Base-by-base conservation (phyloP, 2,797 vertebrate genomes). In the Platyrinchus mystaceus region DNA sequence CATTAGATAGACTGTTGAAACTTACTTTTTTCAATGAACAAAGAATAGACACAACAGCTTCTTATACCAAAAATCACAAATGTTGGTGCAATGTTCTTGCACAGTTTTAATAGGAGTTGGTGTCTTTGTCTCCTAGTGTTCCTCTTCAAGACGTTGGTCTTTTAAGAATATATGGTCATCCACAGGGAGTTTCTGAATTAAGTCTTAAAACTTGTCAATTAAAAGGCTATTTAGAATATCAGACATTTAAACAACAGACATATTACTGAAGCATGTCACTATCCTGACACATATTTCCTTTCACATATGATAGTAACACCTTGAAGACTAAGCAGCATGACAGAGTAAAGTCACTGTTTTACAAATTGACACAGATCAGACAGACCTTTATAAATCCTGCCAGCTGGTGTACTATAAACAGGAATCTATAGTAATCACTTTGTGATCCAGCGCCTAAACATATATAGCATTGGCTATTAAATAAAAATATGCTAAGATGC, bases 271-370 rank as follows among this genome's bases (percentile, higher is more conserved):
- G 34, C 30, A 43, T 44, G 50, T 47, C 23, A 26, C 21, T 64
- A 46, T 36, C 19, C 74, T 60, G 44, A 84, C 95, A 69, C 67
- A 63, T 87, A 14, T 46, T 87, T 53, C 43, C 37, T 92, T 95
- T 90, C 36, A 46, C 47, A 32, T 67, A 34, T 36, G 70, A 52
- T 92, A 92, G 90, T 92, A 95, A 92, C 74, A 90, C 68, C 77
- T 84, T 92, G 88, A 93, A 88, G 50, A 52, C 36, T 79, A 50
- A 93, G 58, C 70, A 84, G 52, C 34, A 21, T 41, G 93, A 77
- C 50, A 88, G 52, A 95, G 50, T 80, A 67, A 86, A 91, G 62
- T 86, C 64, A 70, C 56, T 55, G 22, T 69, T 81, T 85, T 77
- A 89, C 20, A 2, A 83, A 87, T 83, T 41, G 70, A 59, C 23